These are phyloP conservation scores for Pithys albifrons DNA, from an alignment of 2,113 vertebrate species.

Conservation along the genomic window DNA sequence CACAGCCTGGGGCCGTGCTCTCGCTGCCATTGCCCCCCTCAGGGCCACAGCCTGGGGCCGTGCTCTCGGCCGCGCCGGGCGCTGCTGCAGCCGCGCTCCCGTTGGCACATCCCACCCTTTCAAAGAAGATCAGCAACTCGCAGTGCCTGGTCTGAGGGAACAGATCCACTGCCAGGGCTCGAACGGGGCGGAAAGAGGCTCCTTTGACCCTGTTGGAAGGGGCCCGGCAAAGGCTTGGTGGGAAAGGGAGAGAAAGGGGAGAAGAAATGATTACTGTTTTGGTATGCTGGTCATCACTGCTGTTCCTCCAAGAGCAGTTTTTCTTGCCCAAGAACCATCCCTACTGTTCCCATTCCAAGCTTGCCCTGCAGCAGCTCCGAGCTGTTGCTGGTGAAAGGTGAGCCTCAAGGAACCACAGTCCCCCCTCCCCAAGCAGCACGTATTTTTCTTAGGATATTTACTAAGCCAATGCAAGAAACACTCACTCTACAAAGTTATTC, in stretches of 20 bases:
- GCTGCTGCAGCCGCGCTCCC: not conserved
- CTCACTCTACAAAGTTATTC: conserved; percentile 97
- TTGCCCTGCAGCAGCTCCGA: not conserved
- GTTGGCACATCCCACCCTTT: conserved; percentile 78
- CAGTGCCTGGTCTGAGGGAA: conserved; percentile 95
- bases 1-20: too few species aligned
- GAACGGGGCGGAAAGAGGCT: conserved; percentile 82
- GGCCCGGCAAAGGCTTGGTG: conserved; percentile 84
- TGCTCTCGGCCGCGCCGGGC: rapidly evolving
- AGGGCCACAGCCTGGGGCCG: too few species aligned
- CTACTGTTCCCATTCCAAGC: rapidly evolving
- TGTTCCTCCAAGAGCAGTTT: not conserved
- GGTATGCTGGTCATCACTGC: not conserved
- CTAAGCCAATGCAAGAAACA: not conserved
- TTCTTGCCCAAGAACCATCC: not conserved
- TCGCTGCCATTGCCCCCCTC: too few species aligned
- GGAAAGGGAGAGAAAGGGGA: not conserved
- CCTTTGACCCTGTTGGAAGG: conserved; percentile 94
- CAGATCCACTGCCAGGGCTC: conserved; percentile 90
- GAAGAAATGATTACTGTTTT: not conserved
- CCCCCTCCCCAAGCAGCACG: rapidly evolving
- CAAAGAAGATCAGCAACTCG: conserved; percentile 89
- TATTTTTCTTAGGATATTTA: not conserved
- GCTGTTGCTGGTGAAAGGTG: not conserved
- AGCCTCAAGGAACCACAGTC: rapidly evolving